Evolutionary conservation across 1,140 invertebrate species (phyloP).

Genomic region (Lepidurus arcticus): DNA sequence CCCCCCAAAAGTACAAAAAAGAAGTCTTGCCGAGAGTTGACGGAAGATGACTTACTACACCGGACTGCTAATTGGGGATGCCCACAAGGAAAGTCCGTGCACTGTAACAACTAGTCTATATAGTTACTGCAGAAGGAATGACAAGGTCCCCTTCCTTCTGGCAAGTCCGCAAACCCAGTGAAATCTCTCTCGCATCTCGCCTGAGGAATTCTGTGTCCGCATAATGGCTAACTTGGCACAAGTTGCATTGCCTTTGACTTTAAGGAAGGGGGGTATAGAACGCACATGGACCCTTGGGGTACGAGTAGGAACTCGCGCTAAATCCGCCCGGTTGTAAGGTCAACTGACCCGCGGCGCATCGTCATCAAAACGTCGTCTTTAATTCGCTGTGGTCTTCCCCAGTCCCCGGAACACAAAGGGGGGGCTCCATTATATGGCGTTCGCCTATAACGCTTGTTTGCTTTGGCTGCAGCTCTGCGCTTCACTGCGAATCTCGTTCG

Average conservation of each 20-base stretch:
- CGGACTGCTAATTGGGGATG: background rate
- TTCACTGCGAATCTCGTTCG: background rate
- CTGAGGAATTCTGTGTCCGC: background rate
- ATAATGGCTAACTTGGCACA: constrained; percentile 8
- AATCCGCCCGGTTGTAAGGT: background rate
- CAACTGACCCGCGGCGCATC: background rate
- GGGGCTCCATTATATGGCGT: background rate
- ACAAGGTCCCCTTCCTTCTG: too few species aligned
- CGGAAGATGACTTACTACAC: background rate
- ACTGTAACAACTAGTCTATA: too few species aligned
- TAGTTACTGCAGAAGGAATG: too few species aligned
- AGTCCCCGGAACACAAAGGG: background rate
- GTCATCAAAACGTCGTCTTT: constrained; percentile 2
- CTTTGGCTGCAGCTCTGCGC: background rate
- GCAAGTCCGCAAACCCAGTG: background rate
- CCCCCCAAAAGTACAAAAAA: background rate
- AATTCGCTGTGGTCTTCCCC: background rate
- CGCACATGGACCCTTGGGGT: background rate
- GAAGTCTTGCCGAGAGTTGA: too few species aligned
- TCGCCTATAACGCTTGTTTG: constrained; percentile 7
- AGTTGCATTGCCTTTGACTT: constrained; percentile 14
- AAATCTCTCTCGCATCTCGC: constrained; percentile 2
- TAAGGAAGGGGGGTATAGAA: background rate
- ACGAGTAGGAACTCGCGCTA: background rate
- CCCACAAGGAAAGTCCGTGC: background rate